Conservation (phyloP, 2,888 invertebrate genomes). For the Dexiosoma caninum region DNA sequence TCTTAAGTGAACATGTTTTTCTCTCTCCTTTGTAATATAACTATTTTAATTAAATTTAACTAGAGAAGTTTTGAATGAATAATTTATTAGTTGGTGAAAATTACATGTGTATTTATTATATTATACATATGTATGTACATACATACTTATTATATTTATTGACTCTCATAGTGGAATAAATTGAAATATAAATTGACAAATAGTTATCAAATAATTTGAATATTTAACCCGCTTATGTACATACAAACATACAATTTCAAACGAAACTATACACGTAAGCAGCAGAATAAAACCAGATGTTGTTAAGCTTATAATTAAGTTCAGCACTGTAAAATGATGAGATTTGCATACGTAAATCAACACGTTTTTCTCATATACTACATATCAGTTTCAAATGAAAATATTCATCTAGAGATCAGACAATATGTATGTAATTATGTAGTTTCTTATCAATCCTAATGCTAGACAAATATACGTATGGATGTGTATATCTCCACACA, state of each 20-base stretch:
- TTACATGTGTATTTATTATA: background rate
- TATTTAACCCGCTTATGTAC: too few species aligned
- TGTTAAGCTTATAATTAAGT: too few species aligned
- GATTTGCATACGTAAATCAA: constrained; percentile 21
- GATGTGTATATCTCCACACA: too few species aligned
- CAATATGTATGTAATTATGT: too few species aligned
- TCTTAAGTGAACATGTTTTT: constrained; percentile 9
- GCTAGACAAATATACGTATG: background rate
- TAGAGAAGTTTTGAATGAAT: constrained; percentile 10
- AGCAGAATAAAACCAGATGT: too few species aligned
- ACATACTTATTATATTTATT: background rate
- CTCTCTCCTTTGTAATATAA: background rate
- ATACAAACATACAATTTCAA: too few species aligned
- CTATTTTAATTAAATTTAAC: constrained; percentile 4
- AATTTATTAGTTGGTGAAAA: background rate
- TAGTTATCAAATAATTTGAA: too few species aligned
- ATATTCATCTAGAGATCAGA: too few species aligned
- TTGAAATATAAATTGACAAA: background rate
- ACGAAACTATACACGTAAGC: too few species aligned
- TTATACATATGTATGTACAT: background rate
- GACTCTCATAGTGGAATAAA: background rate
- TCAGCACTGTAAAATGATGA: too few species aligned
- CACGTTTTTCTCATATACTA: background rate
- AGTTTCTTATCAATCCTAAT: too few species aligned
- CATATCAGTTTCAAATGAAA: too few species aligned